A percentile compares a stretch with the other conserved stretches of the same genome.
Conservation (phyloP, 2,888 invertebrate species). For the Dermolepida albohirtum region DNA sequence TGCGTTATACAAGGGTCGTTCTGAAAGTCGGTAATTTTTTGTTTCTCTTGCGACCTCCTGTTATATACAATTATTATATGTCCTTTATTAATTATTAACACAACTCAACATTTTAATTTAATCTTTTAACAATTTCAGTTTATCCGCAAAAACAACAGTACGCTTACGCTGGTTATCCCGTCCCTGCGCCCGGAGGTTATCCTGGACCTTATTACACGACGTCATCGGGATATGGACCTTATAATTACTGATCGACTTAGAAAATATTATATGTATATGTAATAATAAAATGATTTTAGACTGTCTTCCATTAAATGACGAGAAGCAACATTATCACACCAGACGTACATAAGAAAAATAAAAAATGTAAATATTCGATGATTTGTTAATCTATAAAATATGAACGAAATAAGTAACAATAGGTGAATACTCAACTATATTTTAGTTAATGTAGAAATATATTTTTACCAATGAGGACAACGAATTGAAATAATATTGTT, state of each 20-base stretch:
- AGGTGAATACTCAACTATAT: slow-evolving; percentile 27
- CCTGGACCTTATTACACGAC: slow-evolving; percentile 89
- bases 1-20: too few relatives aligned
- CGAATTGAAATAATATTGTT: slow-evolving; percentile 17
- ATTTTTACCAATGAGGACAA: slow-evolving; percentile 10
- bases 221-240: slow-evolving; percentile 92
- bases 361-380: slow-evolving; percentile 24
- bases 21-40: too few relatives aligned
- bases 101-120: background rate
- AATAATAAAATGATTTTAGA: slow-evolving; percentile 30
- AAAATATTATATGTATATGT: background rate
- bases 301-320: slow-evolving; percentile 38
- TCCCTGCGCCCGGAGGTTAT: slow-evolving; percentile 82
- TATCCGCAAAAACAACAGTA: slow-evolving; percentile 96
- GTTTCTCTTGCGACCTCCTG: too few relatives aligned
- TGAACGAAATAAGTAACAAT: slow-evolving; percentile 5
- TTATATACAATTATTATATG: too few relatives aligned
- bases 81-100: too few relatives aligned
- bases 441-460: slow-evolving; percentile 14
- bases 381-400: background rate
- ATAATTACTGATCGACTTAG: slow-evolving; percentile 80
- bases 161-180: slow-evolving; percentile 89
- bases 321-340: background rate
- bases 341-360: slow-evolving; percentile 7
- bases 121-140: slow-evolving; percentile 70